Evolutionary conservation across 2,797 vertebrate genomes (phyloP).

Genomic region (Rachycentron canadum): DNA sequence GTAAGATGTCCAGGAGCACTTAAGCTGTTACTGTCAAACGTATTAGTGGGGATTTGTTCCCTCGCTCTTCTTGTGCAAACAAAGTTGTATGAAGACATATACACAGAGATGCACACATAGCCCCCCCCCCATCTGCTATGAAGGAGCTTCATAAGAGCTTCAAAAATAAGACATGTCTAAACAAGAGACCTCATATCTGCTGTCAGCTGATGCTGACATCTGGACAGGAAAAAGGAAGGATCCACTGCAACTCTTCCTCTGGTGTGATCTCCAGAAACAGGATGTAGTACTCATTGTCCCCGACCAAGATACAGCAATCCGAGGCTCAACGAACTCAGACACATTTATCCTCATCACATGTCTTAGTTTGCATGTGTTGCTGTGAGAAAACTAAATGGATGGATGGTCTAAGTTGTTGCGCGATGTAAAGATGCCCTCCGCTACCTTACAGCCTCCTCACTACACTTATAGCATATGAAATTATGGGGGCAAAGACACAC

Average conservation of each 20-base stretch:
- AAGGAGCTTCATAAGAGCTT: constrained; percentile 49
- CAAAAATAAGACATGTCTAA: constrained; percentile 53
- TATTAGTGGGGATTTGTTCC: background rate
- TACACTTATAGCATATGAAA: background rate
- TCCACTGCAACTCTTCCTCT: constrained; percentile 59
- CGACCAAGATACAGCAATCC: constrained; percentile 8
- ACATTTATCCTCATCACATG: background rate
- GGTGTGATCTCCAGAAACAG: constrained; percentile 58
- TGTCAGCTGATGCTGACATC: constrained; percentile 80
- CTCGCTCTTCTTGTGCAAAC: background rate
- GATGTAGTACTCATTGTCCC: constrained; percentile 17
- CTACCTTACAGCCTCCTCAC: background rate
- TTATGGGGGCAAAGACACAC: background rate
- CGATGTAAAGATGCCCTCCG: background rate
- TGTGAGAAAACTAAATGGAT: background rate
- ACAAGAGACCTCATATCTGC: constrained; percentile 62
- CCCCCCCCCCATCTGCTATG: constrained; percentile 31
- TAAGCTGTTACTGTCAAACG: constrained; percentile 17
- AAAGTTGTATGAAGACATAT: background rate
- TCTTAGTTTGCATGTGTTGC: background rate
- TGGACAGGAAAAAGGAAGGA: constrained; percentile 81
- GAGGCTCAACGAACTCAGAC: constrained; percentile 9
- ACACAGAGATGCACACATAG: constrained; percentile 2
- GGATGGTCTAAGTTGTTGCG: background rate
- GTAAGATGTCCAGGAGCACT: constrained; percentile 16